These are phyloP conservation scores for Eilema caniola DNA, from an alignment of 2,888 invertebrate genomes.

Conservation along the genomic window DNA sequence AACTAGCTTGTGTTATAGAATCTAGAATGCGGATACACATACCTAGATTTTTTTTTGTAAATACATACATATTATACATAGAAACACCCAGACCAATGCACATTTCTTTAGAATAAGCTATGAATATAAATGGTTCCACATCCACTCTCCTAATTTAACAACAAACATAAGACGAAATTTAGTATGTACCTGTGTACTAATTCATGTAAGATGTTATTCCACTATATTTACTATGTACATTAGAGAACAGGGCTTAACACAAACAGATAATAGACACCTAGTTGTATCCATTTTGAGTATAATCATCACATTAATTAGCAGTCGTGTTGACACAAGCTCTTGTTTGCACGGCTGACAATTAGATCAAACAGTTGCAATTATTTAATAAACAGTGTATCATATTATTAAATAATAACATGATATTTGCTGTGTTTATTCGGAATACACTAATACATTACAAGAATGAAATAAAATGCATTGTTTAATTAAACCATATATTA, in stretches of 20 bases:
- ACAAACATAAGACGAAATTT: not conserved
- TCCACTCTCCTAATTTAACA: not conserved
- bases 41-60: too few species aligned
- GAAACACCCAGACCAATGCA: too few species aligned
- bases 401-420: constrained; percentile 41
- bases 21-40: too few species aligned
- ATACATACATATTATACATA: too few species aligned
- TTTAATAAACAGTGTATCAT: constrained; percentile 67
- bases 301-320: constrained; percentile 83
- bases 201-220: constrained; percentile 48
- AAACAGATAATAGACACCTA: constrained; percentile 76
- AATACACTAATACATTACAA: constrained; percentile 33
- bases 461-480: not conserved
- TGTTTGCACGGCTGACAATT: constrained; percentile 79
- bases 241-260: constrained; percentile 57
- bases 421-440: constrained; percentile 26
- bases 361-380: constrained; percentile 76
- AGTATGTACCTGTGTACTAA: constrained; percentile 23
- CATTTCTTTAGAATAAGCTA: not conserved
- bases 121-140: not conserved
- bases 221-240: constrained; percentile 55
- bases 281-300: constrained; percentile 78
- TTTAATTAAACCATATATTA: not conserved
- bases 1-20: too few species aligned
- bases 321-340: constrained; percentile 75